phyloP scores from a whole-genome alignment of 2,797 vertebrate species.

The Enteromius thamalakanensis region DNA sequence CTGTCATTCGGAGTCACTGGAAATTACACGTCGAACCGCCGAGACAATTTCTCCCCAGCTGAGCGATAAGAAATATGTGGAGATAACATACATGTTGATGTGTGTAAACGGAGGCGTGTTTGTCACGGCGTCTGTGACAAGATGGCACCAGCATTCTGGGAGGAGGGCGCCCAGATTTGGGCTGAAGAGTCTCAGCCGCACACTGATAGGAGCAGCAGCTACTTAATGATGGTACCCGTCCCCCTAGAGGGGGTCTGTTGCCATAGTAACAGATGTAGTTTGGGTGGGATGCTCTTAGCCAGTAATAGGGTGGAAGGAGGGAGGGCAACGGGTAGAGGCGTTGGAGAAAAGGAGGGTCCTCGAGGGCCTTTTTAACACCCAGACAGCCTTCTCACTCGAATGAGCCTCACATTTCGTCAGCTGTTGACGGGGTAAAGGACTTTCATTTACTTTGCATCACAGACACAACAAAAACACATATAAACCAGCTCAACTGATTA shows the following conservation, averaged over 20 bases:
- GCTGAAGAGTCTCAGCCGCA: constrained; percentile 16
- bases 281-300: constrained; percentile 66
- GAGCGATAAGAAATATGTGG: constrained; percentile 39
- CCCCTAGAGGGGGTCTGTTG: constrained; percentile 66
- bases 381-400: constrained; percentile 36
- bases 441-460: constrained; percentile 45
- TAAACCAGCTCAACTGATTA: not conserved
- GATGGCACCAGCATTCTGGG: not conserved
- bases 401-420: constrained; percentile 38
- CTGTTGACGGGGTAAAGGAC: not conserved
- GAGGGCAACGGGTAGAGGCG: constrained; percentile 11
- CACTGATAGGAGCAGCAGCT: constrained; percentile 27
- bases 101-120: constrained; percentile 17
- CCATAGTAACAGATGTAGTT: constrained; percentile 76
- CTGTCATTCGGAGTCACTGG: constrained; percentile 32
- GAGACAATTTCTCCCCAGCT: constrained; percentile 40
- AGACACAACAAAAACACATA: constrained; percentile 27
- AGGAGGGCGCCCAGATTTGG: not conserved
- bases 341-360: constrained; percentile 36
- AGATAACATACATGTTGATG: constrained; percentile 30
- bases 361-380: constrained; percentile 48
- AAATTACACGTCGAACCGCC: constrained; percentile 44
- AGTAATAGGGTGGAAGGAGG: constrained; percentile 68
- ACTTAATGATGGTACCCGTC: constrained; percentile 42
- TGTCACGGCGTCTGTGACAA: constrained; percentile 16